Evolutionary conservation across 64 coral and sea anemone species (phyloP).

Genomic region (Porites lutea): DNA sequence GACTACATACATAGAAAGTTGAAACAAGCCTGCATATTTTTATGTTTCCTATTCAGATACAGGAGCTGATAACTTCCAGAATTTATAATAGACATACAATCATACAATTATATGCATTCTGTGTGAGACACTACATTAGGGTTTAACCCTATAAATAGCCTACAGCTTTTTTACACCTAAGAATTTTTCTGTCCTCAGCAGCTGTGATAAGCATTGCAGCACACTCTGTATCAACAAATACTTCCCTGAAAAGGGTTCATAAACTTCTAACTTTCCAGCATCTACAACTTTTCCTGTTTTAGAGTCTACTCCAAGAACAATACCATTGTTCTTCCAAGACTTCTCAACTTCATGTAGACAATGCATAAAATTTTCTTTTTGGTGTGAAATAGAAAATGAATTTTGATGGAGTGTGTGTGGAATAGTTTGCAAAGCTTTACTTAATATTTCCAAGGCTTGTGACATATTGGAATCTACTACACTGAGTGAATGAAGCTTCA

Average conservation of each 20-base stretch:
- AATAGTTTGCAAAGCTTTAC: slow-evolving; percentile 64
- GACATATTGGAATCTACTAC: slow-evolving; percentile 32
- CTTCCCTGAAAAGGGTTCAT: slow-evolving; percentile 79
- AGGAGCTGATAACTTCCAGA: too few relatives aligned
- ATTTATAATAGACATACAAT: too few relatives aligned
- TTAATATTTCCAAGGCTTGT: slow-evolving; percentile 65
- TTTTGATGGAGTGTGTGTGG: slow-evolving; percentile 72
- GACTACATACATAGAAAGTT: too few relatives aligned
- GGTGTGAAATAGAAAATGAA: slow-evolving; percentile 35
- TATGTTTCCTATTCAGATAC: background rate
- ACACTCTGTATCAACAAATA: slow-evolving; percentile 53
- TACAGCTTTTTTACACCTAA: slow-evolving; percentile 40
- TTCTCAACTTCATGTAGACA: slow-evolving; percentile 32
- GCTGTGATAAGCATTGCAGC: slow-evolving; percentile 70
- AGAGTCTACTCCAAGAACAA: slow-evolving; percentile 58
- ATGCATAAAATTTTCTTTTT: slow-evolving; percentile 58
- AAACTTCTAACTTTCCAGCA: slow-evolving; percentile 39
- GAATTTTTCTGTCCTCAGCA: slow-evolving; percentile 78
- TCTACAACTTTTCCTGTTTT: slow-evolving; percentile 58
- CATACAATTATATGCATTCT: too few relatives aligned
- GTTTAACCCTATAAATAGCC: too few relatives aligned
- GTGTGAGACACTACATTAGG: too few relatives aligned
- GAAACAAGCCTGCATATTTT: background rate
- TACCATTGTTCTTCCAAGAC: slow-evolving; percentile 54
- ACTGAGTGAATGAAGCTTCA: slow-evolving; percentile 39